phyloP scores from a whole-genome alignment of 2,888 invertebrate genomes.

The Linyphia triangularis region DNA sequence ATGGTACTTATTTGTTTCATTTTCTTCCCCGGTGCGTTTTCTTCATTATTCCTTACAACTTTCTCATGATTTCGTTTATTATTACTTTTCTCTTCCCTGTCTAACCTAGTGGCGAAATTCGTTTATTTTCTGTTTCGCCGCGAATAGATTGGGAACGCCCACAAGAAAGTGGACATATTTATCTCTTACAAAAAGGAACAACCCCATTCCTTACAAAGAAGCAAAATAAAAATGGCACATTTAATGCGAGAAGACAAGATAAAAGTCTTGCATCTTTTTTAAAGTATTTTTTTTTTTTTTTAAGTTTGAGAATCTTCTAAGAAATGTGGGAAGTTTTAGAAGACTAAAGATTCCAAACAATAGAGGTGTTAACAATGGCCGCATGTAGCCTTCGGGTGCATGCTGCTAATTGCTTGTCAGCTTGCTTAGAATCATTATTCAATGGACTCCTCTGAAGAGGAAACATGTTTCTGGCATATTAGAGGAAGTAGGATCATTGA shows the following conservation, averaged over 20 bases:
- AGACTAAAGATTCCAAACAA: conserved; percentile 16
- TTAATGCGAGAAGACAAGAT: conserved; percentile 18
- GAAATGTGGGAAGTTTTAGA: not conserved
- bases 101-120: not conserved
- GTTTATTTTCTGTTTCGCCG: not conserved
- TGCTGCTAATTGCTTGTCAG: conserved; percentile 39
- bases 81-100: not conserved
- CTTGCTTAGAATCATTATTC: conserved; percentile 21
- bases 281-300: no score
- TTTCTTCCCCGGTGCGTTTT: not conserved
- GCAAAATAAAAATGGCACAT: not conserved
- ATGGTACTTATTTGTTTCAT: conserved; percentile 41
- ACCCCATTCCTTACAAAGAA: not conserved
- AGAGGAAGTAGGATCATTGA: not conserved
- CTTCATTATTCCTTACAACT: not conserved
- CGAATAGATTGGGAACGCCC: not conserved
- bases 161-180: conserved; percentile 25
- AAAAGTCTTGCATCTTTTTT: conserved; percentile 19
- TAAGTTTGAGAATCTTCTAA: not conserved
- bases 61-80: not conserved
- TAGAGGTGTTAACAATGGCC: conserved; percentile 20
- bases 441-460: not conserved
- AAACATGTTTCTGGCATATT: not conserved
- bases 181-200: conserved; percentile 7
- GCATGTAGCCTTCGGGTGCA: conserved; percentile 2